phyloP scores from a whole-genome alignment of 2,888 invertebrate species.

The Petrolisthes manimaculis region DNA sequence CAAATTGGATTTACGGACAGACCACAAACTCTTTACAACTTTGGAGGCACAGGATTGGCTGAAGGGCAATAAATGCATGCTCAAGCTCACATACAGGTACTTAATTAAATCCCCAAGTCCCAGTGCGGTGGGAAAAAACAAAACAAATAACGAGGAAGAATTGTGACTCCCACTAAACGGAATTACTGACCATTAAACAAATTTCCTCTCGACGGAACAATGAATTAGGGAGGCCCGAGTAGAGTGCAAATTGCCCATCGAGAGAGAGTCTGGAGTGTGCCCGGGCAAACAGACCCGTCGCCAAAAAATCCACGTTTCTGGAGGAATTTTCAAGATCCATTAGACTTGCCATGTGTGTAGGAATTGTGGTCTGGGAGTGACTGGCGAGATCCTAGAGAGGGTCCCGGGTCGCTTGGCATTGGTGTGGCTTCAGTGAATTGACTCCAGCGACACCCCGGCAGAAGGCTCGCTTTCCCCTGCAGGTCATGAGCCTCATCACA shows the following conservation, averaged over 20 bases:
- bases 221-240: neutral
- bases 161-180: no score
- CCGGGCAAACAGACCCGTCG: neutral
- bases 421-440: conserved; percentile 1
- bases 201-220: no score
- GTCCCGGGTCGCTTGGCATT: conserved; percentile 2
- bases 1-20: neutral
- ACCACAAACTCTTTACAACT: neutral
- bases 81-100: no score
- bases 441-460: neutral
- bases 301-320: conserved; percentile 35
- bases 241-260: neutral
- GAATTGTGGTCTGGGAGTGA: conserved; percentile 43
- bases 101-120: no score
- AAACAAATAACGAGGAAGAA: no score
- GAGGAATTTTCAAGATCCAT: conserved; percentile 35
- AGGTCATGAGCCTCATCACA: neutral
- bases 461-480: neutral
- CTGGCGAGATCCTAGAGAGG: conserved; percentile 23
- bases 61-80: no score
- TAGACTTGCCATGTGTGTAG: conserved; percentile 29
- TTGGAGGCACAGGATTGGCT: no score
- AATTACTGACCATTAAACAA: no score
- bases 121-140: no score
- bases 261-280: conserved; percentile 2